Evolutionary conservation across 2,888 invertebrate species (phyloP), one percentile per base, ranked within the genome.

Genomic region (Itoplectis maculator): DNA sequence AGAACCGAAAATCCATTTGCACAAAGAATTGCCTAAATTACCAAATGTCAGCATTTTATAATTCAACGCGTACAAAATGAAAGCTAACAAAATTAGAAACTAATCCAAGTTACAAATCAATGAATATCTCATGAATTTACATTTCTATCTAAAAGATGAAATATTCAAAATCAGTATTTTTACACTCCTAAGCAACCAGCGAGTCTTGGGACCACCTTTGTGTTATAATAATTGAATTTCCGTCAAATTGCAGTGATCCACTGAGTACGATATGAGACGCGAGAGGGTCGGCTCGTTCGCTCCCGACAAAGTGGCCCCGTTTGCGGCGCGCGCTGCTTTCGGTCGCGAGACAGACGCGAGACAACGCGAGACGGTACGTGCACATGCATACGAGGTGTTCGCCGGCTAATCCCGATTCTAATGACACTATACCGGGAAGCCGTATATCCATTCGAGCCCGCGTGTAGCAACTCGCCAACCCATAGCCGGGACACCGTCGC

Each of bases 351-450:
- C 40, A 42, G 61, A 51, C 35, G 56, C 56, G 66, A 66, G 47
- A 65, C 69, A 56, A 40, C 45, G 47, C n/a, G 35, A 63, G 61
- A 54, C 73, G 37, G 20, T 49, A 29, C 49, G 23, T 78, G n/a
- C n/a, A 70, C 79, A 83, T 70, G 78, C 74, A 81, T 78, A 83
- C 81, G 77, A 74, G 79, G 63, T 78, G 73, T 83, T 85, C 75
- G 83, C 72, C n/a, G 77, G 87, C 86, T 91, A 91, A 92, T 91
- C 89, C 90, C 86, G 87, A 91, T 91, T 91, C 89, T 88, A 90
- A 90, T 91, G 89, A 91, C 91, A 90, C 89, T 87, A 85, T 86
- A 89, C 87, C 86, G 87, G 86, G 92, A 92, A 92, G 91, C 92
- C 92, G 73, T 91, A 91, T 82, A 86, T 87, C 79, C 74, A 86